phyloP scores from a whole-genome alignment of 1,140 invertebrate genomes.

The Calosoma granatense region DNA sequence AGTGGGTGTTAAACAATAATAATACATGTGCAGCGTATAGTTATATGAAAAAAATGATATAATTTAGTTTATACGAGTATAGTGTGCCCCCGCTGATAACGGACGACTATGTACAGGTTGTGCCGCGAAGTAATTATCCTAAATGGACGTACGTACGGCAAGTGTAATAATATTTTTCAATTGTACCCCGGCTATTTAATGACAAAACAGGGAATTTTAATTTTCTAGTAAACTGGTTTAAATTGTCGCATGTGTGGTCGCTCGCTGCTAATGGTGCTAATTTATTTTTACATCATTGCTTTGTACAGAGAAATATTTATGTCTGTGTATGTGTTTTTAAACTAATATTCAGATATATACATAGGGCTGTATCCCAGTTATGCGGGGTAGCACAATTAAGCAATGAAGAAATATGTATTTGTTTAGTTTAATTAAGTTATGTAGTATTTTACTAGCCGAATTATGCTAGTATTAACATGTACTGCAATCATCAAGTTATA shows the following conservation, averaged over 20 bases:
- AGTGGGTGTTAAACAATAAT: too few species aligned
- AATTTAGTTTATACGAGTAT: too few species aligned
- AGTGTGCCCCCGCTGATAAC: too few species aligned
- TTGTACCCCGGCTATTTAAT: conserved; percentile 1
- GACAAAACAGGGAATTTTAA: background rate
- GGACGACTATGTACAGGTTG: too few species aligned
- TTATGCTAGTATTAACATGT: background rate
- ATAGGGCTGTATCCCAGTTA: too few species aligned
- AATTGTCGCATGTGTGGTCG: background rate
- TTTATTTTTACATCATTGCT: background rate
- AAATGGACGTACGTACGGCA: background rate
- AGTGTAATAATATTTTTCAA: conserved; percentile 3
- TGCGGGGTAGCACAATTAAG: too few species aligned
- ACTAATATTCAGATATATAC: background rate
- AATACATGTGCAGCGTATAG: too few species aligned
- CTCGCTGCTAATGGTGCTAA: background rate
- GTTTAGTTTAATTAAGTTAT: background rate
- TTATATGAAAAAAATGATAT: too few species aligned
- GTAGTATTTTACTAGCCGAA: background rate
- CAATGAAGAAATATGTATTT: background rate
- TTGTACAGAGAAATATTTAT: background rate
- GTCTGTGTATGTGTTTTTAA: background rate
- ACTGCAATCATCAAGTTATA: background rate
- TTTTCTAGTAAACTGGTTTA: background rate
- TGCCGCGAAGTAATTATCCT: background rate